Conservation (phyloP, 2,888 invertebrate genomes). For the Cinara cedri region DNA sequence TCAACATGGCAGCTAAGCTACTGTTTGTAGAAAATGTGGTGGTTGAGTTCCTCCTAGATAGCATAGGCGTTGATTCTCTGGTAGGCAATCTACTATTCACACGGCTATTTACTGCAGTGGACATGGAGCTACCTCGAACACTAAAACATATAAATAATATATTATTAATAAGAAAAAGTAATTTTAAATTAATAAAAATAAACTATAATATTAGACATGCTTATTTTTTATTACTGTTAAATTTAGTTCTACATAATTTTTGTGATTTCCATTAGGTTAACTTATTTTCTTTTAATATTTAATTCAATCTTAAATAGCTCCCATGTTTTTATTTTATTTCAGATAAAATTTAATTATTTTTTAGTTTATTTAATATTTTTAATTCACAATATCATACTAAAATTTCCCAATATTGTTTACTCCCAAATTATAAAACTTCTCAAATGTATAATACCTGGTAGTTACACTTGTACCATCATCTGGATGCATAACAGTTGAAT, state of each 20-base stretch:
- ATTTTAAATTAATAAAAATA: background rate
- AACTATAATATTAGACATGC: too few relatives aligned
- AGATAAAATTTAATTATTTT: too few relatives aligned
- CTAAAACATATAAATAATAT: conserved; percentile 61
- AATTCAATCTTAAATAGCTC: too few relatives aligned
- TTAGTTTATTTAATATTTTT: too few relatives aligned
- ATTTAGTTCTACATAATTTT: too few relatives aligned
- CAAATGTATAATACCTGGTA: conserved; percentile 61
- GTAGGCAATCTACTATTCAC: conserved; percentile 61
- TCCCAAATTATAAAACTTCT: too few relatives aligned
- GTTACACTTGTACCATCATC: conserved; percentile 80
- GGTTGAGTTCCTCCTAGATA: conserved; percentile 80
- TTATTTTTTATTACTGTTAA: too few relatives aligned
- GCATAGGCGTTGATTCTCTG: conserved; percentile 63
- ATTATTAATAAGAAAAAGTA: background rate
- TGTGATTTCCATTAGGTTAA: too few relatives aligned
- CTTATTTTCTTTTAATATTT: too few relatives aligned
- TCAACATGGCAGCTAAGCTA: conserved; percentile 77
- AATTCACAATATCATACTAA: too few relatives aligned
- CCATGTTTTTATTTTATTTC: too few relatives aligned
- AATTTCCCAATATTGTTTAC: too few relatives aligned
- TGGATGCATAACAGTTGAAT: conserved; percentile 87
- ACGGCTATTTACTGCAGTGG: conserved; percentile 67
- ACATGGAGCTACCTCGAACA: conserved; percentile 71
- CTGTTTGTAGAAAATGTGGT: conserved; percentile 78